Conservation (phyloP, 2,888 invertebrate species). For the Drosophila rellima region DNA sequence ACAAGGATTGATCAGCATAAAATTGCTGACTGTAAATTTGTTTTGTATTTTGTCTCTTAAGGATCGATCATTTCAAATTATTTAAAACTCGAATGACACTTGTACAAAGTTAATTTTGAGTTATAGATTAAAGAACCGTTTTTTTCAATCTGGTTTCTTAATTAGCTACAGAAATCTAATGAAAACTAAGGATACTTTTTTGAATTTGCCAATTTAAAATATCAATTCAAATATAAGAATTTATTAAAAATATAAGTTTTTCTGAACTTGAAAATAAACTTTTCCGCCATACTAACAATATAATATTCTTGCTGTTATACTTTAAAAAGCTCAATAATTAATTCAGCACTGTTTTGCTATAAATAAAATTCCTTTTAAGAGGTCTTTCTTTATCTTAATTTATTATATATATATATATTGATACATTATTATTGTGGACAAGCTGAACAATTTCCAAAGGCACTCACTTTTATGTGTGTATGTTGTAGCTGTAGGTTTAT, state of each 20-base stretch:
- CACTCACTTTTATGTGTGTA: background rate
- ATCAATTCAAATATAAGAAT: no score
- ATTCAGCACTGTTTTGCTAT: no score
- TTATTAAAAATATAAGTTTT: no score
- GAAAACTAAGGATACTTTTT: no score
- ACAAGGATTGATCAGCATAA: constrained; percentile 37
- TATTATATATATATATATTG: background rate
- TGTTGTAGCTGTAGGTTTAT: background rate
- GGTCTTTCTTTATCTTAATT: background rate
- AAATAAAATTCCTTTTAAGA: no score
- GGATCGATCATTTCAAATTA: constrained; percentile 3
- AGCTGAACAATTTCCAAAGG: background rate
- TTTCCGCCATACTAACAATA: no score
- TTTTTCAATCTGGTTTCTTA: no score
- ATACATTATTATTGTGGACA: background rate
- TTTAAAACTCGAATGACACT: background rate
- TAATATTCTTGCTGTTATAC: no score
- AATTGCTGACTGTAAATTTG: constrained; percentile 28
- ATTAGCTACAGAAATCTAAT: no score
- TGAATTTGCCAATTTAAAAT: no score
- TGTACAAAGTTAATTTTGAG: background rate
- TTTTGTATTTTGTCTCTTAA: background rate
- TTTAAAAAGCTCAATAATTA: no score
- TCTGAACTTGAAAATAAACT: no score
- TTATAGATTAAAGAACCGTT: background rate